These are phyloP conservation scores for Perdita meconis DNA, from an alignment of 2,888 invertebrate genomes.

Conservation along the genomic window DNA sequence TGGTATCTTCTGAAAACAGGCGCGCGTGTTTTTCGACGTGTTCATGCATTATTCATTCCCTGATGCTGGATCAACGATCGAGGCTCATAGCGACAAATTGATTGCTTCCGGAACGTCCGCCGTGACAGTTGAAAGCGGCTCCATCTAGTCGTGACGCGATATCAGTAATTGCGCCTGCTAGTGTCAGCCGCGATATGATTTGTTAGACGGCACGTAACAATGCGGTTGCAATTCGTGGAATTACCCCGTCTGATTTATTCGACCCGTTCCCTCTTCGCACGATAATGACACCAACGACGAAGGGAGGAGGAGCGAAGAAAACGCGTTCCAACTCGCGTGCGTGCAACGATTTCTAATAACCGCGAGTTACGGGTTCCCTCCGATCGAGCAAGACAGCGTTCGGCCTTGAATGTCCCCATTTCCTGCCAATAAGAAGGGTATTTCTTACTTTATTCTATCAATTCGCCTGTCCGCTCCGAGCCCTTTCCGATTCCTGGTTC, in stretches of 20 bases:
- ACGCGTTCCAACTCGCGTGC: constrained; percentile 11
- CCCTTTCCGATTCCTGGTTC: not conserved
- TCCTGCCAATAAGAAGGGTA: not conserved
- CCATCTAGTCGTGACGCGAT: constrained; percentile 62
- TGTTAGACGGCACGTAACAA: constrained; percentile 62
- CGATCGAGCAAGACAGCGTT: constrained; percentile 4
- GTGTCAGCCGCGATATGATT: constrained; percentile 63
- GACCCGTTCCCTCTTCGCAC: constrained; percentile 5
- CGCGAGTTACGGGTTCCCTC: not conserved
- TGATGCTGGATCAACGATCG: constrained; percentile 53
- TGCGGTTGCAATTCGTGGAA: constrained; percentile 58
- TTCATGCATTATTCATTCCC: constrained; percentile 51
- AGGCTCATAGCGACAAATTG: constrained; percentile 60
- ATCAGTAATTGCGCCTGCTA: constrained; percentile 61
- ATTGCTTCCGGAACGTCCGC: constrained; percentile 60
- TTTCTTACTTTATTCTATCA: not conserved
- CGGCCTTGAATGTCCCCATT: not conserved
- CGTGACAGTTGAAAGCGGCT: constrained; percentile 63
- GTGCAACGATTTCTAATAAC: constrained; percentile 29
- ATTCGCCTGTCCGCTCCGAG: not conserved
- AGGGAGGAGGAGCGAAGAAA: constrained; percentile 29
- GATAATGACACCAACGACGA: constrained; percentile 26
- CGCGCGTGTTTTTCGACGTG: constrained; percentile 43
- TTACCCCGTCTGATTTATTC: constrained; percentile 51
- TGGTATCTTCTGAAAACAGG: constrained; percentile 29